These are phyloP conservation scores for Eudyptes chrysolophus DNA, from an alignment of 2,113 vertebrate genomes.

Conservation along the genomic window DNA sequence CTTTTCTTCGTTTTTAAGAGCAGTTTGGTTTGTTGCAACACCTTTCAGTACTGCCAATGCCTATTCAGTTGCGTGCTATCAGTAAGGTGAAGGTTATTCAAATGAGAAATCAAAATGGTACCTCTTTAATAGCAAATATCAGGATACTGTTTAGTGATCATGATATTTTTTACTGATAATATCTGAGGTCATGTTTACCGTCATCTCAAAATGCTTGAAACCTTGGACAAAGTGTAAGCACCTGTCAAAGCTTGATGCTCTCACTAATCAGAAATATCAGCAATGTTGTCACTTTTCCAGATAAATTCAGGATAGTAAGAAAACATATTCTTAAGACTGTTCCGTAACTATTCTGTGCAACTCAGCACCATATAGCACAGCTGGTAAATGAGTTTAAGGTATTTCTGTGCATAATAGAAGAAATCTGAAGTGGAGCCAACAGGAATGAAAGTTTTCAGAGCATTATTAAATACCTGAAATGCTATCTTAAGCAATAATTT, in stretches of 20 bases:
- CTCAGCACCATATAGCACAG: background rate
- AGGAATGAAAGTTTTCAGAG: background rate
- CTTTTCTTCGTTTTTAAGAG: background rate
- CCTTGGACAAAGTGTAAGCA: background rate
- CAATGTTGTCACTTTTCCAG: background rate
- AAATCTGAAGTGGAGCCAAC: background rate
- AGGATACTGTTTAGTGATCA: background rate
- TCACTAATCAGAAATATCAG: background rate
- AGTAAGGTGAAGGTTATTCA: background rate
- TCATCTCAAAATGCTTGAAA: background rate
- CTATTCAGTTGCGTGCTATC: background rate
- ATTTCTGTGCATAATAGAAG: background rate
- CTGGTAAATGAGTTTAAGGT: background rate
- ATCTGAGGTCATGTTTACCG: background rate
- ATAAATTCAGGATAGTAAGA: background rate
- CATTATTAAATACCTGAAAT: conserved; percentile 22
- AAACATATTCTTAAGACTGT: background rate
- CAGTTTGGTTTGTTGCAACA: background rate
- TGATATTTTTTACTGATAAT: background rate
- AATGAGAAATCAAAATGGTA: background rate
- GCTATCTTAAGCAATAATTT: background rate
- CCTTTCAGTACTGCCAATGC: background rate
- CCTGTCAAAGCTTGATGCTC: background rate
- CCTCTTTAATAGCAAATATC: background rate
- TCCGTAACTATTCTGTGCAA: background rate